A percentile compares a stretch with the other conserved stretches of the same genome.
phyloP scores from a whole-genome alignment of 2,888 invertebrate genomes.

The Thymelicus lineola region DNA sequence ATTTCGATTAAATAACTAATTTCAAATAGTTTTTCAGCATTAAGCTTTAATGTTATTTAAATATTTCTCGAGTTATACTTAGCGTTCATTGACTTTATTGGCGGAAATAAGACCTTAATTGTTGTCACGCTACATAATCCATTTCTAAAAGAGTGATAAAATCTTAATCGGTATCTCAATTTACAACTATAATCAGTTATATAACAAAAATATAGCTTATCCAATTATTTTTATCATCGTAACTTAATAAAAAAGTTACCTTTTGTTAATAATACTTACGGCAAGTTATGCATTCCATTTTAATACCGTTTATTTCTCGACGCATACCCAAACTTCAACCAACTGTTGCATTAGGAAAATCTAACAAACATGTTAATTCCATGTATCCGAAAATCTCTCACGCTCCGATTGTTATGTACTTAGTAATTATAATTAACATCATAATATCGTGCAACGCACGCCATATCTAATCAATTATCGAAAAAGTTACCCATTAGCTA shows the following conservation, averaged over 20 bases:
- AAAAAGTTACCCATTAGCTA: slow-evolving; percentile 58
- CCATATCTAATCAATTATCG: slow-evolving; percentile 63
- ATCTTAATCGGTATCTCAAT: slow-evolving; percentile 16
- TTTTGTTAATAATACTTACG: slow-evolving; percentile 16
- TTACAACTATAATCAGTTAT: slow-evolving; percentile 28
- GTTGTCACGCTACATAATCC: slow-evolving; percentile 31
- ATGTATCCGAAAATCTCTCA: slow-evolving; percentile 51
- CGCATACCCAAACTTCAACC: not conserved
- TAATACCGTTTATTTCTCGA: not conserved
- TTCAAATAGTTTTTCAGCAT: slow-evolving; percentile 15
- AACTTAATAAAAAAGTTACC: slow-evolving; percentile 10
- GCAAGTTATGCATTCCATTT: not conserved
- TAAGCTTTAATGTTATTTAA: slow-evolving; percentile 19
- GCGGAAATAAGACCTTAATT: slow-evolving; percentile 31
- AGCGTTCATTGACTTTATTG: slow-evolving; percentile 26
- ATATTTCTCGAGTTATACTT: slow-evolving; percentile 28
- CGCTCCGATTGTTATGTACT: slow-evolving; percentile 62
- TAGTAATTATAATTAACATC: slow-evolving; percentile 58
- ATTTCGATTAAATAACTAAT: slow-evolving; percentile 24
- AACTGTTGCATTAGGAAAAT: not conserved
- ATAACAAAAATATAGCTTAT: slow-evolving; percentile 23
- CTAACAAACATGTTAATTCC: slow-evolving; percentile 34
- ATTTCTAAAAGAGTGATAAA: slow-evolving; percentile 25
- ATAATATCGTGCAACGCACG: slow-evolving; percentile 52
- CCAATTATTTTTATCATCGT: slow-evolving; percentile 11